These are phyloP conservation scores for Bombus confusus DNA, from an alignment of 1,140 invertebrate genomes.

Conservation along the genomic window DNA sequence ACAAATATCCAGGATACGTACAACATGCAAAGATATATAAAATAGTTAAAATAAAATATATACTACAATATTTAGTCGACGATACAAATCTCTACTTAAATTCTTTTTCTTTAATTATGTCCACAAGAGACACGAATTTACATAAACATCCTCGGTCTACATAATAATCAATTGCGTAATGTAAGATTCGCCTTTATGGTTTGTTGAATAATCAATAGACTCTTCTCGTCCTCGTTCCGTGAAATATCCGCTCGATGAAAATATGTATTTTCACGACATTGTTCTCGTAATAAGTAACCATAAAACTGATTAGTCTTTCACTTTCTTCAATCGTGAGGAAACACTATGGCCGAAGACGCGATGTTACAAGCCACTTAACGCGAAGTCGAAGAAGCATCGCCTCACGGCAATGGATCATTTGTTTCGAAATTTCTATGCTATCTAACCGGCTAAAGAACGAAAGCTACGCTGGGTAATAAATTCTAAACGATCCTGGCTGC, in stretches of 20 bases:
- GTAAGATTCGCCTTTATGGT: neutral
- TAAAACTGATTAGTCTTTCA: neutral
- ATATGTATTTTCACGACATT: neutral
- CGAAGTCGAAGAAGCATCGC: conserved; percentile 10
- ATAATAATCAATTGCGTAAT: neutral
- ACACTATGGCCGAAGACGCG: neutral
- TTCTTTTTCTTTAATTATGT: neutral
- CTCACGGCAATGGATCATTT: conserved; percentile 17
- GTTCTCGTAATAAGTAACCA: neutral
- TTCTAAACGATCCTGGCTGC: conserved; percentile 23
- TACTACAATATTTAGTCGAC: neutral
- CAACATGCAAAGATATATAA: neutral
- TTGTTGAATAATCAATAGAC: neutral
- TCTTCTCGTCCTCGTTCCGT: neutral
- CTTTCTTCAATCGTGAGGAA: neutral
- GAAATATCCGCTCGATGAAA: neutral
- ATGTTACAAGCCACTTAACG: conserved; percentile 2
- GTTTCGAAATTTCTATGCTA: conserved; percentile 64
- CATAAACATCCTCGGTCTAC: neutral
- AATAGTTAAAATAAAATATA: neutral
- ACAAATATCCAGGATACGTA: too few species aligned
- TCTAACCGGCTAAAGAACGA: conserved; percentile 43
- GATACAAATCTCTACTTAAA: neutral
- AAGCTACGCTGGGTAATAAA: conserved; percentile 60
- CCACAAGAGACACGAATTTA: neutral